Base-by-base conservation (phyloP, 2,888 invertebrate species). In the Syritta pipiens region DNA sequence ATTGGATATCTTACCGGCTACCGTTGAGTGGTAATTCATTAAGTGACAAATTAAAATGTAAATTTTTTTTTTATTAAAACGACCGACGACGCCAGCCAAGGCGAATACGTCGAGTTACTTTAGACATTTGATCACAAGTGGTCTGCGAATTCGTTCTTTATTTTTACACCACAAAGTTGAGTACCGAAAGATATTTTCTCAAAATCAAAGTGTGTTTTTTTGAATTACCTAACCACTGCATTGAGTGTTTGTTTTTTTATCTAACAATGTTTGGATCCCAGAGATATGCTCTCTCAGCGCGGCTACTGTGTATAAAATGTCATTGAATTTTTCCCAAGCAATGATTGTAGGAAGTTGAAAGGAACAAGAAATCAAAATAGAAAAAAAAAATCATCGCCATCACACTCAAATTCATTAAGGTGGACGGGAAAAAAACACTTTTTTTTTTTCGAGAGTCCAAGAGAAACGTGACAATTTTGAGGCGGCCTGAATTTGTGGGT, bases 171-270 rank as follows among this genome's bases (percentile, higher is more conserved):
- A n/a, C n/a, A n/a, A n/a, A n/a, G n/a, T n/a, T n/a, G n/a, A n/a
- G n/a, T n/a, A 17, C 40, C 3, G 40, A 17, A 5, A 7, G 26
- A 30, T 63, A 63, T 40, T 51, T 62, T 49, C 62, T 32, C 51
- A 59, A 68, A 59, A 69, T 63, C 35, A 59, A 69, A 22, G 48
- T 71, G 77, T 77, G 69, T 60, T 69, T 6, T 68, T 68, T 62
- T 42, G 49, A 76, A 69, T 76, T 76, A 69, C 49, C 76, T 51
- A 51, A 69, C 51, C 57, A 42, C 42, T 26, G 59, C 22, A 51
- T 77, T 6, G 42, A 77, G 77, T 77, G 79, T 79, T 79, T 79
- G 57, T 67, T 79, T 72, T 60, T 49, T 55, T 67, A 74, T 62
- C 79, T 74, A 79, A 79, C 60, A 65, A 79, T 74, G 74, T 72